Base-by-base conservation (phyloP, 2,888 invertebrate species). In the Sylvicola fuscatus region DNA sequence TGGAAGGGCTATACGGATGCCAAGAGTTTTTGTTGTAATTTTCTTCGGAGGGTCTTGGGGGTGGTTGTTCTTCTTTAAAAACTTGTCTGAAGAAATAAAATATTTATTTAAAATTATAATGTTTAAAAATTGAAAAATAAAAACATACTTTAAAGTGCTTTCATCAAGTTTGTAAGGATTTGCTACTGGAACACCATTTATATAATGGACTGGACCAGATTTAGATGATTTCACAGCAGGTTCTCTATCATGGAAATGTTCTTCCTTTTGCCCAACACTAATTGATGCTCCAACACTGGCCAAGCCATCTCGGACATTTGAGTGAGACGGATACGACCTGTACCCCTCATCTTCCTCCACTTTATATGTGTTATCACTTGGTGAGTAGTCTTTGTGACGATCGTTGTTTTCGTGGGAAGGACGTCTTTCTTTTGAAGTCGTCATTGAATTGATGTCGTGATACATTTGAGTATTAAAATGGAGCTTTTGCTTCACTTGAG, bases 111-210 rank as follows among this genome's bases (percentile, higher is more conserved):
- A n/a, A n/a, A 21, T 21, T 21, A 6, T 21, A 21, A 21, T 21
- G 21, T 6, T 21, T 21, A 4, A 21, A 21, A 21, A 21, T 21
- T 21, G 4, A 21, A 8, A 21, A 21, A 21, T 21, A 21, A 21
- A 21, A 21, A 21, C 21, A 21, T 21, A 21, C 21, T 21, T 21
- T 21, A 21, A 21, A 21, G 21, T 21, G 21, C 21, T 8, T 21
- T 21, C 21, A 45, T 65, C 64, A 8, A 65, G 52, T 43, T 65
- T 65, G 39, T 58, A 65, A 11, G 65, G 65, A 42, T 65, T 65
- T 2, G 59, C 59, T n/a, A 65, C 60, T 52, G 60, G 60, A 39
- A 62, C 58, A 3, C 64, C 65, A 45, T 65, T 62, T 14, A 65
- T 60, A 2, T 57, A 62, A 3, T 40, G 40, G 31, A 42, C 37